Conservation (phyloP, 92 coral and sea anemone species). For the Zoanthus gigantus region DNA sequence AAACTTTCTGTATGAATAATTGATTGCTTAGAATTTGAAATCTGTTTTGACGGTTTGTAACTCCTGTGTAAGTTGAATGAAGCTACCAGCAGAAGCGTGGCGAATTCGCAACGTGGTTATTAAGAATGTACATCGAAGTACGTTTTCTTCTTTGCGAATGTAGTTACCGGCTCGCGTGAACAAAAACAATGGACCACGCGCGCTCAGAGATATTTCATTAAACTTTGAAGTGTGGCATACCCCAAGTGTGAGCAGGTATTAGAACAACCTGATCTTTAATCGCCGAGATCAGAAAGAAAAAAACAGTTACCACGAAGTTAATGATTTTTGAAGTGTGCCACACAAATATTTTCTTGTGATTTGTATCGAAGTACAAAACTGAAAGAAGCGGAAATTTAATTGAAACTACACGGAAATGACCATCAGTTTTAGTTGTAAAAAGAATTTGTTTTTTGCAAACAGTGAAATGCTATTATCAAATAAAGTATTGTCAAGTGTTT, state of each 20-base stretch:
- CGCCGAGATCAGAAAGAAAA: slow-evolving; percentile 18
- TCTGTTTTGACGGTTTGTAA: slow-evolving; percentile 37
- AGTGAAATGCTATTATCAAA: slow-evolving; percentile 33
- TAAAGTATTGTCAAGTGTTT: slow-evolving; percentile 39
- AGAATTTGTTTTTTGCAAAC: slow-evolving; percentile 14
- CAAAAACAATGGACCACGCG: slow-evolving; percentile 42
- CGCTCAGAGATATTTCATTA: slow-evolving; percentile 20
- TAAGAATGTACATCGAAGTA: slow-evolving; percentile 39
- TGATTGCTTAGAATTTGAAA: slow-evolving; percentile 29
- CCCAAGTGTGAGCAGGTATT: slow-evolving; percentile 29
- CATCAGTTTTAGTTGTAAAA: slow-evolving; percentile 17
- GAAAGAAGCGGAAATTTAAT: slow-evolving; percentile 25
- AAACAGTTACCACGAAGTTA: slow-evolving; percentile 14
- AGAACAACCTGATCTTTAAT: slow-evolving; percentile 42
- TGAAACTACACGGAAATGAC: slow-evolving; percentile 40
- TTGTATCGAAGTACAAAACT: not conserved
- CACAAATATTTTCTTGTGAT: slow-evolving; percentile 17
- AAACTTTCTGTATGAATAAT: slow-evolving; percentile 31
- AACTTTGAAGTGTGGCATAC: slow-evolving; percentile 42
- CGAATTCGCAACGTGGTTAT: slow-evolving; percentile 31
- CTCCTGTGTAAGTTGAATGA: slow-evolving; percentile 43
- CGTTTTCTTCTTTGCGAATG: not conserved
- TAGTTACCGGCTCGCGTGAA: slow-evolving; percentile 45
- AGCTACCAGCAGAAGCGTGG: slow-evolving; percentile 46
- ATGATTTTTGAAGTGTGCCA: slow-evolving; percentile 36